These are phyloP conservation scores for Phyllotreta striolata DNA, from an alignment of 2,888 invertebrate genomes.

Conservation along the genomic window DNA sequence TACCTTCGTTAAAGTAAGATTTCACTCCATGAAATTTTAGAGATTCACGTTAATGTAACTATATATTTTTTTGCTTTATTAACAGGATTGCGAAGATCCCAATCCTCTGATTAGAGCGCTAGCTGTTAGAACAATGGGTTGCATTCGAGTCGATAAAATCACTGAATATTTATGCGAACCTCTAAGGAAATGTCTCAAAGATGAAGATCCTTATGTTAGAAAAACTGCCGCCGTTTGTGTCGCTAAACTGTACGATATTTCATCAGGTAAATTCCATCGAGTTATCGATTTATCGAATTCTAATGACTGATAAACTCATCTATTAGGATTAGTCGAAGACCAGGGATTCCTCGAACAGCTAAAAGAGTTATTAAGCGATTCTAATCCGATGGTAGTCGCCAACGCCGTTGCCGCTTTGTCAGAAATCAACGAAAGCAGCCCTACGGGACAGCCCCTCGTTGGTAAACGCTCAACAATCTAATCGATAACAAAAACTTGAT, in stretches of 20 bases:
- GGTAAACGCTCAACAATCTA: conserved; percentile 64
- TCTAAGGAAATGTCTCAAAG: conserved; percentile 90
- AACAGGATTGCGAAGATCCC: conserved; percentile 98
- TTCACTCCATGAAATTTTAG: conserved; percentile 8
- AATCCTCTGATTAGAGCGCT: conserved; percentile 98
- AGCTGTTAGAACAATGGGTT: conserved; percentile 99
- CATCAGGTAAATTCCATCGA: conserved; percentile 64
- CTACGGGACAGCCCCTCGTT: conserved; percentile 92
- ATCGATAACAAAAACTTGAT: too few relatives aligned
- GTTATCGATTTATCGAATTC: not conserved
- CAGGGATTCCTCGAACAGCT: conserved; percentile 97
- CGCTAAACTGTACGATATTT: conserved; percentile 97
- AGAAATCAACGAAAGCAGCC: conserved; percentile 97
- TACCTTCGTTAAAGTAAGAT: conserved; percentile 95
- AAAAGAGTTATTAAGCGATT: conserved; percentile 96
- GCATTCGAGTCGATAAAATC: conserved; percentile 99
- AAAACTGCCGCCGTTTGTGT: conserved; percentile 99
- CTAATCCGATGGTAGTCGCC: conserved; percentile 99
- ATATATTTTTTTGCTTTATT: not conserved
- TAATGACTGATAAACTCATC: not conserved
- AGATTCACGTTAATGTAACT: too few relatives aligned
- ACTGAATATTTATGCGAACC: conserved; percentile 99
- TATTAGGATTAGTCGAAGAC: conserved; percentile 66
- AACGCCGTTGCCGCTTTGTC: conserved; percentile 98
- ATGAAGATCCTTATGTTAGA: conserved; percentile 96